A percentile compares a stretch with the other conserved stretches of the same genome.
Evolutionary conservation across 2,797 vertebrate species (phyloP).

Genomic region (Acanthurus lineatus): DNA sequence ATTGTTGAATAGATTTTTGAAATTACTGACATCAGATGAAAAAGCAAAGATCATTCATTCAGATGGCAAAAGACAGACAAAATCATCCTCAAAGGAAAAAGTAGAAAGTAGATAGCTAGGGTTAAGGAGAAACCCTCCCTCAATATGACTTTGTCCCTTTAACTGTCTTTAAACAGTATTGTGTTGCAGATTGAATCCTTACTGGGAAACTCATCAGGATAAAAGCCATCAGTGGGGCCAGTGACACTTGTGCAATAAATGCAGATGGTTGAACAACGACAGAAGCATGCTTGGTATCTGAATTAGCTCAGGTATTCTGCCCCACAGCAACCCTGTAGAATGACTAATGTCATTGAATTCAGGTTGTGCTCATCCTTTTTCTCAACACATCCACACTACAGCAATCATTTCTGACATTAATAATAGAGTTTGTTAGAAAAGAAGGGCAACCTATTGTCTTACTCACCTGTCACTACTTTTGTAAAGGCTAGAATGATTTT

Average conservation of each 20-base stretch:
- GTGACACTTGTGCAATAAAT: conserved; percentile 41
- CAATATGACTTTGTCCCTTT: not conserved
- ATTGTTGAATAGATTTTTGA: not conserved
- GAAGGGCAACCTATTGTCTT: not conserved
- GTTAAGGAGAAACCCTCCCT: not conserved
- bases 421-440: not conserved
- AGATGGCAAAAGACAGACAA: not conserved
- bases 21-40: too few species aligned
- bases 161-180: not conserved
- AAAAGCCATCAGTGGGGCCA: not conserved
- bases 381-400: not conserved
- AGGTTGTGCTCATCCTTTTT: not conserved
- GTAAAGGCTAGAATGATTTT: not conserved
- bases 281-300: conserved; percentile 63
- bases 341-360: conserved; percentile 39
- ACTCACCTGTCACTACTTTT: not conserved
- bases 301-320: conserved; percentile 56
- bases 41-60: not conserved
- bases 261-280: conserved; percentile 6
- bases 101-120: not conserved
- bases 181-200: not conserved
- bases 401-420: not conserved
- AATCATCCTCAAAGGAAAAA: not conserved
- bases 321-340: conserved; percentile 21
- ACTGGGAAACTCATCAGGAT: not conserved